phyloP scores from a whole-genome alignment of 2,797 vertebrate genomes.

The Atherinosoma microstoma region DNA sequence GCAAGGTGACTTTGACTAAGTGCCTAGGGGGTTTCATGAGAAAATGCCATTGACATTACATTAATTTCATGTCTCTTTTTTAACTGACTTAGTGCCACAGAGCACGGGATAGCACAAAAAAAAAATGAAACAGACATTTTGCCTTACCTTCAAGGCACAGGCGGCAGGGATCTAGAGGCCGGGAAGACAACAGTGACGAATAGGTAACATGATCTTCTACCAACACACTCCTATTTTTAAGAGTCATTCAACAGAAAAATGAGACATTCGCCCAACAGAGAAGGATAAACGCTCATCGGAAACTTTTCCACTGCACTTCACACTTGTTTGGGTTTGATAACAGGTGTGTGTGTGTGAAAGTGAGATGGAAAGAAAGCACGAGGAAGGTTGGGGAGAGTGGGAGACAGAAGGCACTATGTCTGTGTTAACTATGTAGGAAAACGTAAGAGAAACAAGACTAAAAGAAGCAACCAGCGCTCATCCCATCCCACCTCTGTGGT shows the following conservation, averaged over 20 bases:
- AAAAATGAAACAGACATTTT: constrained; percentile 49
- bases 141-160: constrained; percentile 52
- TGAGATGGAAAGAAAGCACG: constrained; percentile 39
- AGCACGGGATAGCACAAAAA: constrained; percentile 53
- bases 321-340: constrained; percentile 49
- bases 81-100: constrained; percentile 75
- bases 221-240: constrained; percentile 55
- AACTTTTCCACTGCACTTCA: constrained; percentile 62
- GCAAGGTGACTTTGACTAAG: constrained; percentile 86
- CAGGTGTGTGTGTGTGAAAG: constrained; percentile 41
- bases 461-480: constrained; percentile 78
- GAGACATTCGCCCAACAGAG: constrained; percentile 36
- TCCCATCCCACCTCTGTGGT: constrained; percentile 81
- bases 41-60: constrained; percentile 82
- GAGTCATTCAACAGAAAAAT: constrained; percentile 40
- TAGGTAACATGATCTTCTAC: constrained; percentile 49
- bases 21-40: constrained; percentile 81
- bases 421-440: constrained; percentile 76
- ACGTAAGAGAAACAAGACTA: constrained; percentile 76
- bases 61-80: constrained; percentile 83
- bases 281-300: constrained; percentile 63
- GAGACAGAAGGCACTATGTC: constrained; percentile 58
- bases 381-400: constrained; percentile 27
- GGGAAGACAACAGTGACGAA: constrained; percentile 65
- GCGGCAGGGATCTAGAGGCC: constrained; percentile 44